A percentile compares a stretch with the other conserved stretches of the same genome.
Conservation (phyloP, 2,888 invertebrate species). For the Chrysotoxum bicinctum region DNA sequence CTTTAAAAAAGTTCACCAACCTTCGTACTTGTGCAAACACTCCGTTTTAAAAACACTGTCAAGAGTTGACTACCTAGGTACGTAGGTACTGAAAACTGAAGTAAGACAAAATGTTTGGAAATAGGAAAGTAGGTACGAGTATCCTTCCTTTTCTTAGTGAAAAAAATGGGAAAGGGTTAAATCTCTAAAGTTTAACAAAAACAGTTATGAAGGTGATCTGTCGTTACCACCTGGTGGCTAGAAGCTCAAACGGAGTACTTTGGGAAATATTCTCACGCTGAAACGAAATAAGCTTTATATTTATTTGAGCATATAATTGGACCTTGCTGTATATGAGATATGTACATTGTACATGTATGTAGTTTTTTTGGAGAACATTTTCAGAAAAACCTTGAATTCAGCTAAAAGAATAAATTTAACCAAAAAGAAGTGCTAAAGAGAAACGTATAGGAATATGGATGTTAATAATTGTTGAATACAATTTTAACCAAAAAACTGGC, state of each 20-base stretch:
- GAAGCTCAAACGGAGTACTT: constrained; percentile 37
- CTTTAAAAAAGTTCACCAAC: constrained; percentile 56
- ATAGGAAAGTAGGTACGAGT: constrained; percentile 38
- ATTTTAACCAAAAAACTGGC: no score
- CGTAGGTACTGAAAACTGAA: constrained; percentile 23
- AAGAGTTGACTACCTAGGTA: not conserved
- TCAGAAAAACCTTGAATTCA: not conserved
- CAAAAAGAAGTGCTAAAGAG: not conserved
- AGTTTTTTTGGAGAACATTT: not conserved
- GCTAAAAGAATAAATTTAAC: no score
- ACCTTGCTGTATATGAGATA: not conserved
- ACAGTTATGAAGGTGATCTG: constrained; percentile 64
- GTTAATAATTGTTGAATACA: no score
- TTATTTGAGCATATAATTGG: constrained; percentile 53
- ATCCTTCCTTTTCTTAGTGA: constrained; percentile 32
- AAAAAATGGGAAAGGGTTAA: constrained; percentile 56
- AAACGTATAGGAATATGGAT: not conserved
- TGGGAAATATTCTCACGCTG: constrained; percentile 57
- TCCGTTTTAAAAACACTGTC: constrained; percentile 15
- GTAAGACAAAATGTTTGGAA: constrained; percentile 45
- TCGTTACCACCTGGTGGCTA: constrained; percentile 52
- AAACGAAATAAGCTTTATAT: constrained; percentile 32
- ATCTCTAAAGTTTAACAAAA: constrained; percentile 63
- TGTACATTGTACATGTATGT: not conserved
- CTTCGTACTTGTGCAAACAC: constrained; percentile 9